Conservation (phyloP, 2,113 vertebrate genomes). For the Oceanites oceanicus region DNA sequence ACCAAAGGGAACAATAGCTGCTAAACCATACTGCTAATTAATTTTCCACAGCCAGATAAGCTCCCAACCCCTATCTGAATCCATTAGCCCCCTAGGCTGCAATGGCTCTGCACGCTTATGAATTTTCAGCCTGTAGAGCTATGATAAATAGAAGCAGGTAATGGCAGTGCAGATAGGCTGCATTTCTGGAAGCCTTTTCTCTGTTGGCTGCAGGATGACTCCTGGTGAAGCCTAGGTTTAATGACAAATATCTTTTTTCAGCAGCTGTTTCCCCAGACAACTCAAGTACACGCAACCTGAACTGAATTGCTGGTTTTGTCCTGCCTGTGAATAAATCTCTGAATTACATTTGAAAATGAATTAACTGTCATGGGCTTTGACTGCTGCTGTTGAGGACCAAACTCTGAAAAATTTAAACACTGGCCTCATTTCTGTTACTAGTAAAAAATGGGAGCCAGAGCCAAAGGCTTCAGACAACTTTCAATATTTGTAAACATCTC, state of each 20-base stretch:
- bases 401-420: neutral
- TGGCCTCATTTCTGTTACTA: neutral
- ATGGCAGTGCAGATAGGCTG: neutral
- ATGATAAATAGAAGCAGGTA: constrained; percentile 12
- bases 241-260: constrained; percentile 21
- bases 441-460: neutral
- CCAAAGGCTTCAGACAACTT: neutral
- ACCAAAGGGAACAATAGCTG: neutral
- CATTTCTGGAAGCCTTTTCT: constrained; percentile 1
- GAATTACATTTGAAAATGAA: neutral
- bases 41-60: constrained; percentile 21
- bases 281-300: neutral
- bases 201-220: neutral
- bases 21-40: constrained; percentile 16
- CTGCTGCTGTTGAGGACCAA: neutral
- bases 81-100: neutral
- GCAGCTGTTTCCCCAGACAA: constrained; percentile 21
- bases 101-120: neutral
- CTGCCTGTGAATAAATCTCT: neutral
- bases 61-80: neutral
- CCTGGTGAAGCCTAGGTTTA: neutral
- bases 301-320: constrained; percentile 9
- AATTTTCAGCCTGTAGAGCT: constrained; percentile 4
- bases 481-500: neutral
- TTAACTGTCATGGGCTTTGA: neutral